These are phyloP conservation scores for Eudasyphora cyanicolor DNA, from an alignment of 2,888 invertebrate species.

Conservation along the genomic window DNA sequence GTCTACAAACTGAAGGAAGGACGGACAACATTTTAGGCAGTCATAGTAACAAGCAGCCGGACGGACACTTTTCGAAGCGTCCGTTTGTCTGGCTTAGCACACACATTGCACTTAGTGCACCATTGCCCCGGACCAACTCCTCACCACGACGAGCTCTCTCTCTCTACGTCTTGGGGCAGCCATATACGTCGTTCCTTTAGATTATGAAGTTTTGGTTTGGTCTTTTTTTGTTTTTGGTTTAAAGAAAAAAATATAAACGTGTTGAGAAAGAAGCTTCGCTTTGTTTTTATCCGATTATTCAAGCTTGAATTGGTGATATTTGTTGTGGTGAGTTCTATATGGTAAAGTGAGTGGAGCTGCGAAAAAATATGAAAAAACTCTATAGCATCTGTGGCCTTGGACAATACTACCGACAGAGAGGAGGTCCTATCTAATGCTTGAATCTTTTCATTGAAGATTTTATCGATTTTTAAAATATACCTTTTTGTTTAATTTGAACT, in stretches of 20 bases:
- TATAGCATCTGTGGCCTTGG: constrained; percentile 11
- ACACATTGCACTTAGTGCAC: not conserved
- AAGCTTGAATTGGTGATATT: constrained; percentile 19
- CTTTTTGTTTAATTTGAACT: not conserved
- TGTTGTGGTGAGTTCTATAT: not conserved
- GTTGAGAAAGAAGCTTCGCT: constrained; percentile 26
- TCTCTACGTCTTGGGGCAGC: not conserved
- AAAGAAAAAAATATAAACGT: constrained; percentile 26
- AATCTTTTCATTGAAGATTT: not conserved
- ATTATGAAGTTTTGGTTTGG: constrained; percentile 15
- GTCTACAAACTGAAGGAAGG: constrained; percentile 29
- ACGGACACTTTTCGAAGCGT: constrained; percentile 67
- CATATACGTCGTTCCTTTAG: not conserved
- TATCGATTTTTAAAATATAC: not conserved
- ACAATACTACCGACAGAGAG: not conserved
- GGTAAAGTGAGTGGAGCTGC: not conserved
- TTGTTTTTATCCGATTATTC: constrained; percentile 13
- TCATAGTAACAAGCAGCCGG: constrained; percentile 16
- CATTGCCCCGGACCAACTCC: no score
- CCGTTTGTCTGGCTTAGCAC: constrained; percentile 67
- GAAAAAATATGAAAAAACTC: not conserved
- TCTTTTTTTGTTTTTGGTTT: constrained; percentile 10
- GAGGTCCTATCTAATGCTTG: not conserved
- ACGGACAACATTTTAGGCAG: constrained; percentile 33
- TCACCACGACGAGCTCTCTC: not conserved